Base-by-base conservation (phyloP, 2,888 invertebrate species). In the Diplolepis rosae region DNA sequence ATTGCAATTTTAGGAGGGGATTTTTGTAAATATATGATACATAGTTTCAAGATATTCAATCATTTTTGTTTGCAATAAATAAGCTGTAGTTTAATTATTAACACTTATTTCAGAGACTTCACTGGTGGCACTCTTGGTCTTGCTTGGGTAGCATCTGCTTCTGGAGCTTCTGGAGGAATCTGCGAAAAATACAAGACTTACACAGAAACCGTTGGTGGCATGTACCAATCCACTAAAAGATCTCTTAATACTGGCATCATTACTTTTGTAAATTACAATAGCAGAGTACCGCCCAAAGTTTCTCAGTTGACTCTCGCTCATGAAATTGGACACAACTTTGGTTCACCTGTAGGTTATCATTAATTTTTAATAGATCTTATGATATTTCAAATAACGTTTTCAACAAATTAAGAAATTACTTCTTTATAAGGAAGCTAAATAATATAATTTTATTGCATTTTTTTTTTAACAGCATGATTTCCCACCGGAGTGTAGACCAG, bases 291-390 rank as follows among this genome's bases (percentile, higher is more conserved):
- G 70, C 97, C 98, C 0, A 97, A 98, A 90, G 99, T 99, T 27
- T 98, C 98, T 39, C 98, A 99, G 88, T 90, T 99, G 74, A 99
- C 99, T 0, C 90, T 99, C 79, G 99, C 99, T 0, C 99, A 99
- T 89, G 99, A 99, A 90, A 96, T 96, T 80, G 99, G 99, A 2
- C 99, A 99, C 88, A 99, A 99, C 90, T 99, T 99, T 89, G 99
- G 99, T 71, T 98, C 98, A 72, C 98, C 98, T 87, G 97, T 97
- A 90, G 92, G 93, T 61, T 61, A 6, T 27, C 18, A 56, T n/a
- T n/a, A n/a, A n/a, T n/a, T n/a, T n/a, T n/a, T n/a, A n/a, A n/a
- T n/a, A n/a, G n/a, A n/a, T n/a, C n/a, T n/a, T n/a, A n/a, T n/a
- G n/a, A n/a, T n/a, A n/a, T n/a, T n/a, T n/a, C n/a, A n/a, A n/a